These are phyloP conservation scores for Baronia brevicornis DNA, from an alignment of 2,888 invertebrate species.

Conservation along the genomic window DNA sequence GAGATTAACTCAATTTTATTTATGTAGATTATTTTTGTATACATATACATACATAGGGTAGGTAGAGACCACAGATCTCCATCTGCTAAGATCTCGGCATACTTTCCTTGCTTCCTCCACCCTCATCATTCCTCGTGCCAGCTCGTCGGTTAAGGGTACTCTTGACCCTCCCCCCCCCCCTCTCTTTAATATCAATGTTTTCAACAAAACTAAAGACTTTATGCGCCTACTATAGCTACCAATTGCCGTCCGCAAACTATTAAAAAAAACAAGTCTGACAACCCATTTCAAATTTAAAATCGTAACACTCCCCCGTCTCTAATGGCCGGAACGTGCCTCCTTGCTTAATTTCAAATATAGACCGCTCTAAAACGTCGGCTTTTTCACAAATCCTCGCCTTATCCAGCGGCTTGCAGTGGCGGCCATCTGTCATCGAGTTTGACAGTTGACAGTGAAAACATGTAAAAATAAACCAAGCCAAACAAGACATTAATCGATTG, in stretches of 20 bases:
- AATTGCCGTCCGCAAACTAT: constrained; percentile 5
- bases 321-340: constrained; percentile 35
- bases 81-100: too few relatives aligned
- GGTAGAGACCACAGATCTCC: too few relatives aligned
- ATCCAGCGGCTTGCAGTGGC: constrained; percentile 38
- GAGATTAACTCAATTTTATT: too few relatives aligned
- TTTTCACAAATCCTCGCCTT: constrained; percentile 36
- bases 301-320: constrained; percentile 22
- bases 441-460: constrained; percentile 61
- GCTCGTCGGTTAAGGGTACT: too few relatives aligned
- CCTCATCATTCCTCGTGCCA: too few relatives aligned
- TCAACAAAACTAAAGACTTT: too few relatives aligned
- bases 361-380: constrained; percentile 34
- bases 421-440: constrained; percentile 69
- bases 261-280: constrained; percentile 29
- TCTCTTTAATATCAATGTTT: not conserved
- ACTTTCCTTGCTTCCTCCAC: too few relatives aligned
- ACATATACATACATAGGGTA: too few relatives aligned
- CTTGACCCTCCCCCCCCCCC: constrained; percentile 21
- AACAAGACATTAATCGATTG: constrained; percentile 2
- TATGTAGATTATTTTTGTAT: too few relatives aligned
- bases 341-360: constrained; percentile 31
- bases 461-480: constrained; percentile 51
- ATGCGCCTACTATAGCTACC: too few relatives aligned
- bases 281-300: constrained; percentile 32